A percentile compares a stretch with the other conserved stretches of the same genome.
Conservation (phyloP, 2,797 vertebrate genomes). For the Syngnathus rostellatus region DNA sequence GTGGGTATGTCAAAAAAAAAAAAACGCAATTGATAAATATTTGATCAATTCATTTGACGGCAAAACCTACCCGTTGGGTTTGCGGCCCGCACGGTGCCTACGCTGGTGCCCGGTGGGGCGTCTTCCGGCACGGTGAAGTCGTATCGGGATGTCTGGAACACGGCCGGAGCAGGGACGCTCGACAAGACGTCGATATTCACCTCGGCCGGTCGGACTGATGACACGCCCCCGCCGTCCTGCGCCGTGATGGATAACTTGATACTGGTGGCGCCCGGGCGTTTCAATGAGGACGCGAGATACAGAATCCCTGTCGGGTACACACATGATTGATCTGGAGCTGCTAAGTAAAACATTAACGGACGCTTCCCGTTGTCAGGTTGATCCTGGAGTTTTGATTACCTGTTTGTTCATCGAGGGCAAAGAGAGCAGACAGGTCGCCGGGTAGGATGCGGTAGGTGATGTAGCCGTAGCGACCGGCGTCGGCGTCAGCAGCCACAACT, state of each 20-base stretch:
- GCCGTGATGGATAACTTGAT: conserved; percentile 74
- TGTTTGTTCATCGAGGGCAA: conserved; percentile 77
- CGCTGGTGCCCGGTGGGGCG: conserved; percentile 58
- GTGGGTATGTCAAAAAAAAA: too few species aligned
- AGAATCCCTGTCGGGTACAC: conserved; percentile 69
- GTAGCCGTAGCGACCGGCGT: conserved; percentile 72
- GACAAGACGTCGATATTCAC: conserved; percentile 76
- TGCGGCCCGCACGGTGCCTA: conserved; percentile 76
- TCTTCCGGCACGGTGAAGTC: conserved; percentile 78
- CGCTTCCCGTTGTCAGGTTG: conserved; percentile 42
- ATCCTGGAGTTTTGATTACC: conserved; percentile 64
- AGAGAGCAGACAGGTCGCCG: conserved; percentile 73
- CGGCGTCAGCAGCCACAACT: conserved; percentile 78
- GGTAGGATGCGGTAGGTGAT: conserved; percentile 77
- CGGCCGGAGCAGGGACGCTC: conserved; percentile 65
- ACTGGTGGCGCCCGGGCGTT: conserved; percentile 61
- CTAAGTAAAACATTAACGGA: not conserved
- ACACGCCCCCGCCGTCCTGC: conserved; percentile 72
- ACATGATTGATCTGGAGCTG: not conserved
- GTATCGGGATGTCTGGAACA: conserved; percentile 81
- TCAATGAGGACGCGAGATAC: conserved; percentile 74
- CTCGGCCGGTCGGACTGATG: conserved; percentile 67
- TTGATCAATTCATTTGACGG: not conserved
- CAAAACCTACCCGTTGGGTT: conserved; percentile 70
- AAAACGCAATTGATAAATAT: not conserved